Conservation (phyloP, 2,888 invertebrate species). For the Sarcophaga caerulescens region DNA sequence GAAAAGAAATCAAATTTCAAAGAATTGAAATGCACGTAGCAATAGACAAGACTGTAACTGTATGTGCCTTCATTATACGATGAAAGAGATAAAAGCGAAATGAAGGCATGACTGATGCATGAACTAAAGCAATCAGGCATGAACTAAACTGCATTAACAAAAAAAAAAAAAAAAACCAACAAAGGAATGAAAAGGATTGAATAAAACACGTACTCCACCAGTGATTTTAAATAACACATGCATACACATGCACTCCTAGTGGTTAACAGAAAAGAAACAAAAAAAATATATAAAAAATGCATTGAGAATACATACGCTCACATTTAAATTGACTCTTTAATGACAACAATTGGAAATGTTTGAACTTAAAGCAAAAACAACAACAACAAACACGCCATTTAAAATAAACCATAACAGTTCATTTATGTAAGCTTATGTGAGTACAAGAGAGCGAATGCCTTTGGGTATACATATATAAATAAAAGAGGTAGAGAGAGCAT, state of each 20-base stretch:
- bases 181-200: not conserved
- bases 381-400: not conserved
- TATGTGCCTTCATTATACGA: not conserved
- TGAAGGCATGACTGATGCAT: slow-evolving; percentile 42
- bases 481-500: not conserved
- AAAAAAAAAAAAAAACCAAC: not conserved
- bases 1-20: slow-evolving; percentile 7
- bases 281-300: not conserved
- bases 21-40: slow-evolving; percentile 43
- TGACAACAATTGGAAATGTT: not conserved
- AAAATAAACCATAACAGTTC: not conserved
- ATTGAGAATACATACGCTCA: not conserved
- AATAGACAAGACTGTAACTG: not conserved
- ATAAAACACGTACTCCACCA: not conserved
- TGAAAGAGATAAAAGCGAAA: not conserved
- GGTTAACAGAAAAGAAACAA: not conserved
- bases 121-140: slow-evolving; percentile 55
- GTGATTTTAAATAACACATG: not conserved
- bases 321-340: not conserved
- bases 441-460: not conserved
- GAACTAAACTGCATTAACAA: slow-evolving; percentile 6
- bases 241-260: too few species aligned
- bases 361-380: not conserved
- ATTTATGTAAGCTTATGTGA: too few species aligned
- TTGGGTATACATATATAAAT: not conserved